These are phyloP conservation scores for Anolis apletophallus DNA, from an alignment of 2,797 vertebrate genomes.

Conservation along the genomic window DNA sequence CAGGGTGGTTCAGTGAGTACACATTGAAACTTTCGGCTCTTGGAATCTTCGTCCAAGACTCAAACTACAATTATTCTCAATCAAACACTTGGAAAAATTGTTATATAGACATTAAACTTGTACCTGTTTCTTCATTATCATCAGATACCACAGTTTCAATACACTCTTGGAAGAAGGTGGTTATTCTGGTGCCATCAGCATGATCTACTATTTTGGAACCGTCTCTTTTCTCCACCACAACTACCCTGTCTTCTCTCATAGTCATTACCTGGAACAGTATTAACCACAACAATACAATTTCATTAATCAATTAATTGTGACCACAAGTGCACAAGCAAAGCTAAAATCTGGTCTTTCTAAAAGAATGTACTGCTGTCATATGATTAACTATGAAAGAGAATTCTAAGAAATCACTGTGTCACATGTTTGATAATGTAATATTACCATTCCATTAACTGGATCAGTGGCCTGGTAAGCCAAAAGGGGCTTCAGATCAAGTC, in stretches of 20 bases:
- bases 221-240: constrained; percentile 81
- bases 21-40: too few species aligned
- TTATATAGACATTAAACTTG: background rate
- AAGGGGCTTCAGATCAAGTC: constrained; percentile 73
- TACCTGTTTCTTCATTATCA: constrained; percentile 72
- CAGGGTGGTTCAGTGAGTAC: too few species aligned
- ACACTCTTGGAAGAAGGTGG: constrained; percentile 80
- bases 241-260: constrained; percentile 88
- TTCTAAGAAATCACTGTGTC: background rate
- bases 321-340: too few species aligned
- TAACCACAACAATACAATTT: constrained; percentile 5
- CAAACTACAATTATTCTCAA: too few species aligned
- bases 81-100: background rate
- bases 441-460: constrained; percentile 85
- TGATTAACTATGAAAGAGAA: constrained; percentile 21
- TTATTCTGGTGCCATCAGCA: constrained; percentile 93
- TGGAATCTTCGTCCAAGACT: too few species aligned
- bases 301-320: background rate
- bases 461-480: constrained; percentile 84
- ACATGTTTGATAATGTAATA: background rate
- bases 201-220: constrained; percentile 86
- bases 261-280: constrained; percentile 83
- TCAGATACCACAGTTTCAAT: constrained; percentile 38
- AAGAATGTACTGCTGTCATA: constrained; percentile 9
- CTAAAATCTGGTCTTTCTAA: background rate